These are phyloP conservation scores for Drosophila parvula DNA, from an alignment of 1,140 invertebrate species.

Conservation along the genomic window DNA sequence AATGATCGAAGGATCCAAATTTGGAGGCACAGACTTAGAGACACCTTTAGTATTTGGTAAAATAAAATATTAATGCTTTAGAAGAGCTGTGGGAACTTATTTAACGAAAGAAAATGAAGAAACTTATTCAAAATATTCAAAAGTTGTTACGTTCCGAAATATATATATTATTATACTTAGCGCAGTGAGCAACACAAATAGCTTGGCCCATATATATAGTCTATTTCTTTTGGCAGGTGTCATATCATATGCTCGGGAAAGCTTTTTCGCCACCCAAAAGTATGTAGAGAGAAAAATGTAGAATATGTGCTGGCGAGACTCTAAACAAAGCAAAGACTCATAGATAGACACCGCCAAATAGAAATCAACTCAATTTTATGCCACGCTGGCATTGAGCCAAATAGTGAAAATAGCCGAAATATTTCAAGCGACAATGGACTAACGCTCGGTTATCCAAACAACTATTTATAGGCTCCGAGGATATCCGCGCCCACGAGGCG, in stretches of 20 bases:
- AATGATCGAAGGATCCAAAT: background rate
- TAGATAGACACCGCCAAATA: conserved; percentile 54
- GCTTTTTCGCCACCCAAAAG: conserved; percentile 43
- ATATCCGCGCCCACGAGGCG: conserved; percentile 92
- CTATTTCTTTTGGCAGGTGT: conserved; percentile 77
- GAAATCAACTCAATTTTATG: conserved; percentile 62
- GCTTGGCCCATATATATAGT: conserved; percentile 40
- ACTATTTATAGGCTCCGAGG: conserved; percentile 90
- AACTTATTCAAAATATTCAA: background rate
- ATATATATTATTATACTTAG: conserved; percentile 27
- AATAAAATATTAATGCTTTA: background rate
- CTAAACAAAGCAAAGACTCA: conserved; percentile 64
- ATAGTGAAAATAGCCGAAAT: conserved; percentile 67
- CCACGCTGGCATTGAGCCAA: conserved; percentile 66
- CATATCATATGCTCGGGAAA: conserved; percentile 58
- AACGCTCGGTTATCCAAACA: conserved; percentile 33
- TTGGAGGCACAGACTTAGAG: too few relatives aligned
- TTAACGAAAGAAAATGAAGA: background rate
- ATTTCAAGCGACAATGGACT: conserved; percentile 63
- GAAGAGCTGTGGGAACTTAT: background rate
- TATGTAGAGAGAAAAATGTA: conserved; percentile 67
- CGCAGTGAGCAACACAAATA: conserved; percentile 56
- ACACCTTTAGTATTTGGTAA: background rate
- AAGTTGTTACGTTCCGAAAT: background rate
- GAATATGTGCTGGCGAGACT: conserved; percentile 68